Evolutionary conservation across 2,113 vertebrate genomes (phyloP).

Genomic region (Trematomus loennbergii): DNA sequence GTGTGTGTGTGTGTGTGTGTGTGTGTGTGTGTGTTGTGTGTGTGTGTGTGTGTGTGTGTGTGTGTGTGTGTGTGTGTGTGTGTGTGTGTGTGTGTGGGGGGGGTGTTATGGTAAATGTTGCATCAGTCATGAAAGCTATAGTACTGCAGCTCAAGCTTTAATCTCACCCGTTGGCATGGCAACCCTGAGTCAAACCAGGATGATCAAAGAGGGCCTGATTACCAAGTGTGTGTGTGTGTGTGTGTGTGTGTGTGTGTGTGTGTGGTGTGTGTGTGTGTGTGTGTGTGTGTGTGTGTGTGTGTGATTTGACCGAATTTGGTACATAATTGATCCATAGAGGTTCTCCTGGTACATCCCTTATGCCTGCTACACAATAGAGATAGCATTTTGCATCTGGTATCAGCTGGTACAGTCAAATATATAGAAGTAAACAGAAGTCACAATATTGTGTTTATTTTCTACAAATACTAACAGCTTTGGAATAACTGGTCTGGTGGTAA

Average conservation of each 20-base stretch:
- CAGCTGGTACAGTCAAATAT: not conserved
- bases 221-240: slow-evolving; percentile 20
- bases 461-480: not conserved
- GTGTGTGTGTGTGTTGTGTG: too few relatives aligned
- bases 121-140: slow-evolving; percentile 64
- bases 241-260: slow-evolving; percentile 29
- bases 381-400: not conserved
- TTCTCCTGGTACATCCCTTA: not conserved
- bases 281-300: not conserved
- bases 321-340: too few relatives aligned
- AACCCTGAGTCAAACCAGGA: slow-evolving; percentile 58
- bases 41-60: too few relatives aligned
- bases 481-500: too few relatives aligned
- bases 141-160: slow-evolving; percentile 52
- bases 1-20: too few relatives aligned
- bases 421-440: not conserved
- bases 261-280: slow-evolving; percentile 12
- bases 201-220: slow-evolving; percentile 51
- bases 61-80: too few relatives aligned
- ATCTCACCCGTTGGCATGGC: slow-evolving; percentile 53
- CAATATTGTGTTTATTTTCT: not conserved
- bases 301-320: not conserved
- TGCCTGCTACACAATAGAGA: not conserved
- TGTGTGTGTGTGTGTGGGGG: too few relatives aligned
- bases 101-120: slow-evolving; percentile 51